Evolutionary conservation across 2,797 vertebrate genomes (phyloP).

Genomic region (Petrocephalus schoutedeni): DNA sequence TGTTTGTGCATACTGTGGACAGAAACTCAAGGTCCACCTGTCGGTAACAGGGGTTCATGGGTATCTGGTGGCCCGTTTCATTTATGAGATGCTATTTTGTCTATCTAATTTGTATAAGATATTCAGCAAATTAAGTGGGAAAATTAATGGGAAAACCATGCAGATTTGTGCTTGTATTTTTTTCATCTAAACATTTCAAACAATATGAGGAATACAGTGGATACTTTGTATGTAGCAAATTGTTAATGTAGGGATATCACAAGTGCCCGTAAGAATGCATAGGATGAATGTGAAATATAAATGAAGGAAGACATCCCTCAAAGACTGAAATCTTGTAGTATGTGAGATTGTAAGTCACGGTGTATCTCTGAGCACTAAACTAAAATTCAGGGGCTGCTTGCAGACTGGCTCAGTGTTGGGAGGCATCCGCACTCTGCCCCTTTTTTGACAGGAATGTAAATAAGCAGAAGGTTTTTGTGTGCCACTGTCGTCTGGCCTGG

Average conservation of each 20-base stretch:
- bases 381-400: background rate
- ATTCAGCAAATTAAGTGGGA: background rate
- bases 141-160: background rate
- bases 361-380: background rate
- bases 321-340: background rate
- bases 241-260: background rate
- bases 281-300: background rate
- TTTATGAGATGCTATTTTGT: background rate
- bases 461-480: background rate
- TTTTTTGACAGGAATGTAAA: constrained; percentile 8
- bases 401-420: background rate
- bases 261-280: background rate
- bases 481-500: background rate
- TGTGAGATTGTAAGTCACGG: background rate
- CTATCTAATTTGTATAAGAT: background rate
- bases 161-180: background rate
- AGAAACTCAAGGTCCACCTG: background rate
- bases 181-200: background rate
- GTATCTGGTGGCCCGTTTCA: background rate
- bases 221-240: background rate
- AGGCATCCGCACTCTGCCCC: background rate
- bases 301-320: background rate
- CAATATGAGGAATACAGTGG: background rate
- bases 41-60: background rate
- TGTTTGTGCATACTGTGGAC: background rate